Evolutionary conservation across 1,140 invertebrate genomes (phyloP).

Genomic region (Cardiocondyla obscurior): DNA sequence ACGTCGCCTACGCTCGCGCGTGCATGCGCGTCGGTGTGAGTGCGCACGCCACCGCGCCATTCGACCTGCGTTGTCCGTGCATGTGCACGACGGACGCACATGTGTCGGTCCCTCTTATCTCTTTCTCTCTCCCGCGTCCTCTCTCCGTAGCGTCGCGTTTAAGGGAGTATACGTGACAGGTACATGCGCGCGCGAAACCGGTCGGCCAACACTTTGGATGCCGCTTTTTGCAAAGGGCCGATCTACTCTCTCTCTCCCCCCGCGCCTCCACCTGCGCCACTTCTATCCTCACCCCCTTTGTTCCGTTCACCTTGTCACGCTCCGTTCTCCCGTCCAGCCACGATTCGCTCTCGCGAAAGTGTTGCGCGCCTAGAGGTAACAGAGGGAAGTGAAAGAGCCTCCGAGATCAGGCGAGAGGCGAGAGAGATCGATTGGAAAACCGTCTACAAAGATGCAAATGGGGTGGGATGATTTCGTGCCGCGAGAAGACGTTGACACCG

Average conservation of each 20-base stretch:
- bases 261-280: not conserved
- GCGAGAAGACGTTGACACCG: not conserved
- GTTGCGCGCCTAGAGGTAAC: not conserved
- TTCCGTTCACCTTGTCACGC: not conserved
- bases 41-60: conserved; percentile 34
- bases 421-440: not conserved
- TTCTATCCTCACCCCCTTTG: conserved; percentile 23
- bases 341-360: not conserved
- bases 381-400: not conserved
- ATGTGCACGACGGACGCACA: not conserved
- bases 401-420: not conserved
- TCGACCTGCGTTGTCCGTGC: not conserved
- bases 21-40: conserved; percentile 17
- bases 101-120: not conserved
- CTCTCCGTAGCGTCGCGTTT: not conserved
- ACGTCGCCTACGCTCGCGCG: conserved; percentile 34
- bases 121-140: not conserved
- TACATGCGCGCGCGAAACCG: conserved; percentile 57
- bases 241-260: not conserved
- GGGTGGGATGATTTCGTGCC: not conserved
- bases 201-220: conserved; percentile 53
- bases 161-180: conserved; percentile 54
- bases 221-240: conserved; percentile 40
- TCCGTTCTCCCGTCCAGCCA: not conserved
- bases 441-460: conserved; percentile 1